Conservation (phyloP, 2,113 vertebrate genomes). For the Osmerus mordax region DNA sequence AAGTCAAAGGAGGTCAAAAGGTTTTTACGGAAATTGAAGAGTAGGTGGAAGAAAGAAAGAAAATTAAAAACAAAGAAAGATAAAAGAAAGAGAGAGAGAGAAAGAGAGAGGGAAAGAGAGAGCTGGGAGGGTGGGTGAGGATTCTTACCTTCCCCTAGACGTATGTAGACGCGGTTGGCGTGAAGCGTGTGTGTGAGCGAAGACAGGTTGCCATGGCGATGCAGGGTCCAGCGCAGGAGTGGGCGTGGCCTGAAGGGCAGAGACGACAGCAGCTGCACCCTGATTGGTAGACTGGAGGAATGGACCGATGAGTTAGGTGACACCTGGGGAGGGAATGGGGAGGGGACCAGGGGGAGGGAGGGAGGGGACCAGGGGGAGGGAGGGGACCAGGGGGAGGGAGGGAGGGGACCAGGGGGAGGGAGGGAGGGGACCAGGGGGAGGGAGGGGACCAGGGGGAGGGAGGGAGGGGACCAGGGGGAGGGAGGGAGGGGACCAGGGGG, state of each 20-base stretch:
- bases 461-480: too few species aligned
- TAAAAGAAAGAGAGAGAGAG: too few species aligned
- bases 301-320: constrained; percentile 59
- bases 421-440: too few species aligned
- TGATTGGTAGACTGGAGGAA: constrained; percentile 35
- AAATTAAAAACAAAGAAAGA: too few species aligned
- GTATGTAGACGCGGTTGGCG: constrained; percentile 64
- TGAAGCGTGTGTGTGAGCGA: constrained; percentile 65
- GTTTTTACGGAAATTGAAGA: too few species aligned
- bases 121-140: not conserved
- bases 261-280: constrained; percentile 32
- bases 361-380: too few species aligned
- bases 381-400: too few species aligned
- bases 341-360: not conserved
- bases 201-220: constrained; percentile 61
- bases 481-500: not conserved
- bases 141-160: constrained; percentile 69
- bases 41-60: too few species aligned
- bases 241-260: constrained; percentile 55
- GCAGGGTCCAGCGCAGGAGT: constrained; percentile 63
- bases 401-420: too few species aligned
- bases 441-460: too few species aligned
- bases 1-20: not conserved
- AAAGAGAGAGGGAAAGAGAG: not conserved
- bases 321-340: constrained; percentile 49